Evolutionary conservation across 2,888 invertebrate genomes (phyloP), one percentile per base, ranked within the genome.

Genomic region (Kuschelorhynchus macadamiae): DNA sequence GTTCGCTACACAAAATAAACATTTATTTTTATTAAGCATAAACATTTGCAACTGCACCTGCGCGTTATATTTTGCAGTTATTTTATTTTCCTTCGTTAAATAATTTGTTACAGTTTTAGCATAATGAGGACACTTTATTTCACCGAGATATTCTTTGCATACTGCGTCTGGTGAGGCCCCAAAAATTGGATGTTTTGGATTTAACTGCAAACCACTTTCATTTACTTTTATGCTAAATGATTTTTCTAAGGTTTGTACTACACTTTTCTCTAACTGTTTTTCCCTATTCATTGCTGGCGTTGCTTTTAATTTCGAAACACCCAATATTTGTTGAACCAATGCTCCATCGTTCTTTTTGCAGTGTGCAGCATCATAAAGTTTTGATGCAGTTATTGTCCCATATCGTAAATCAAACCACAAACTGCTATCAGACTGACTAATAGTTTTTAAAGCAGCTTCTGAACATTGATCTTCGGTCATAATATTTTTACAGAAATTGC

Each of bases 321-420:
- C 60, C 12, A 60, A 20, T 44, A 60, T 60, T 50, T 50, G 50
- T 17, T 50, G 8, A 20, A 41, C 25, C 9, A 55, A 20, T 9
- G 14, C 11, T 21, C 55, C 14, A 17, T 50, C 18, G 11, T 4
- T 18, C 32, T 46, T 59, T 7, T 52, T 41, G 4, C 18, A 36
- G 18, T 36, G 21, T 11, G 47, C 61, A 7, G 52, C 61, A 25
- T 61, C 52, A 17, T 63, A 62, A 3, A 63, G 16, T 32, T 63
- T 63, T 17, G 56, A 63, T 18, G 63, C 63, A 18, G 55, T 63
- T 39, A 63, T 63, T 56, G 56, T 63, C 5, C 46, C 63, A 33
- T 50, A 63, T 2, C 56, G n/a, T 25, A 63, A 30, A 5, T 63
- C 62, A 55, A 55, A 55, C 53, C 46, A 55, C 14, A 50, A 41